These are phyloP conservation scores for Megaceryle alcyon DNA, from an alignment of 2,797 vertebrate genomes.

Conservation along the genomic window DNA sequence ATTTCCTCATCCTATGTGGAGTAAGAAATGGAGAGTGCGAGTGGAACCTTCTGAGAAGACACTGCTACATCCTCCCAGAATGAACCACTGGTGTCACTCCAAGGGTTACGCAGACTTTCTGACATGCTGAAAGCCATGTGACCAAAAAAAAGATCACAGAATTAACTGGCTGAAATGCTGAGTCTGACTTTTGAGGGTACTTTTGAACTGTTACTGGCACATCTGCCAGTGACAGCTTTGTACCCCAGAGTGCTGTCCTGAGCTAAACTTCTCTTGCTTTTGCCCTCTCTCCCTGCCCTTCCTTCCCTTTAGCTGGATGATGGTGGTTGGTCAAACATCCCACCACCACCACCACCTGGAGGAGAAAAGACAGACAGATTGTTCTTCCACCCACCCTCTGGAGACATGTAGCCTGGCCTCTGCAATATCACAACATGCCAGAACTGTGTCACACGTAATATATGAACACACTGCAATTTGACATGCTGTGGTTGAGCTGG, in stretches of 20 bases:
- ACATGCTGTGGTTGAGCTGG: neutral
- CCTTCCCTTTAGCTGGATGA: neutral
- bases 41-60: conserved; percentile 53
- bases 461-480: neutral
- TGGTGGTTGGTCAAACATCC: neutral
- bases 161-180: conserved; percentile 51
- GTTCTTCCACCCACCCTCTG: neutral
- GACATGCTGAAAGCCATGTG: neutral
- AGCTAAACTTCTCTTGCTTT: neutral
- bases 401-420: accelerated
- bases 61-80: conserved; percentile 13
- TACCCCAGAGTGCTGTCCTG: conserved; percentile 71
- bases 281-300: neutral
- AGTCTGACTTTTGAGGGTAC: neutral
- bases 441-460: neutral
- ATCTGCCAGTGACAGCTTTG: conserved; percentile 62
- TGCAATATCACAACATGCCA: accelerated
- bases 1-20: neutral
- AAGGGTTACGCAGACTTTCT: conserved; percentile 16
- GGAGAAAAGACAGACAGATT: neutral
- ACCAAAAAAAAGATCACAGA: conserved; percentile 52
- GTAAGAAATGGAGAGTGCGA: conserved; percentile 17
- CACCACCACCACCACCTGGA: neutral
- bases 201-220: conserved; percentile 55
- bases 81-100: neutral